Evolutionary conservation across 2,888 invertebrate species (phyloP).

Genomic region (Adelognathus sp.): DNA sequence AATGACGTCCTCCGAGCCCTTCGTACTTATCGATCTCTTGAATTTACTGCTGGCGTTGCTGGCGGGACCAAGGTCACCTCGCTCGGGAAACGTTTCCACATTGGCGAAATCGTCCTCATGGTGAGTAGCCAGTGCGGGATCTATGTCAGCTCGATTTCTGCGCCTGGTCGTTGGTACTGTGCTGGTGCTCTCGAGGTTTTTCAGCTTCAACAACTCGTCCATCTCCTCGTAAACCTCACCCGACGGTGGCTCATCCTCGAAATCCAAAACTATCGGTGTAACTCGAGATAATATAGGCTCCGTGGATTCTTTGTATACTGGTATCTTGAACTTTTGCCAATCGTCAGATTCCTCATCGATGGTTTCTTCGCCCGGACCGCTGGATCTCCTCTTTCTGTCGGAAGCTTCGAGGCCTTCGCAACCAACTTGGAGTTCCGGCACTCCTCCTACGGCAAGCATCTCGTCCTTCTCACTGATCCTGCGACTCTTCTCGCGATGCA

Average conservation of each 20-base stretch:
- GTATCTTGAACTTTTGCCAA: slow-evolving; percentile 44
- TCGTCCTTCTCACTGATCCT: slow-evolving; percentile 40
- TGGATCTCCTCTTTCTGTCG: slow-evolving; percentile 66
- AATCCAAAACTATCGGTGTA: slow-evolving; percentile 66
- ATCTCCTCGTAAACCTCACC: slow-evolving; percentile 69
- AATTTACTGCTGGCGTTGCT: slow-evolving; percentile 11
- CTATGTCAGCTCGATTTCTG: slow-evolving; percentile 73
- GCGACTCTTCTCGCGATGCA: neutral
- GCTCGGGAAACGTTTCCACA: slow-evolving; percentile 67
- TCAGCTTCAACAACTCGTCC: slow-evolving; percentile 72
- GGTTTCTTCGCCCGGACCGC: slow-evolving; percentile 44
- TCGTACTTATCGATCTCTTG: neutral
- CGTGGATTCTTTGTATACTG: slow-evolving; percentile 45
- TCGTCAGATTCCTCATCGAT: slow-evolving; percentile 12
- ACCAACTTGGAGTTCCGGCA: slow-evolving; percentile 75
- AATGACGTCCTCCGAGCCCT: neutral
- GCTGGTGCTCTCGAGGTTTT: slow-evolving; percentile 62
- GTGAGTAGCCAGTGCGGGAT: slow-evolving; percentile 59
- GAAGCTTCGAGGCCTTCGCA: slow-evolving; percentile 70
- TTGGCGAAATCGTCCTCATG: neutral
- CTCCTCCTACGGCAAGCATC: slow-evolving; percentile 67
- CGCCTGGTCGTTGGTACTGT: slow-evolving; percentile 48
- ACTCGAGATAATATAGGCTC: slow-evolving; percentile 51
- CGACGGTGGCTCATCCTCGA: slow-evolving; percentile 61
- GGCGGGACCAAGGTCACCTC: slow-evolving; percentile 71